Conservation (phyloP, 2,797 vertebrate genomes). For the Picus viridis region DNA sequence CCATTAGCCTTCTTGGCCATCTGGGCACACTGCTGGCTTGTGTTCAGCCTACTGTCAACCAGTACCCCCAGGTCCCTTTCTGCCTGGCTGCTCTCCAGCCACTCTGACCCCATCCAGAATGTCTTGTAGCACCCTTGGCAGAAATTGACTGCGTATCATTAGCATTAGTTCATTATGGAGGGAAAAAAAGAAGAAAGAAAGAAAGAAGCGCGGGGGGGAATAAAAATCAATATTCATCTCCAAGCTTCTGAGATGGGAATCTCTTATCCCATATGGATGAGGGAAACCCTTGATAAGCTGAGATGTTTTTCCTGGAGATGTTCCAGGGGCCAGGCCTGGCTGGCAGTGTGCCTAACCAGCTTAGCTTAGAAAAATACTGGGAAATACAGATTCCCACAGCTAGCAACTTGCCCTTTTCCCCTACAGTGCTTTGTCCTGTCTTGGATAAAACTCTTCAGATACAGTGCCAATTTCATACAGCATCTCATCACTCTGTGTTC, state of each 20-base stretch:
- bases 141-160: neutral
- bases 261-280: neutral
- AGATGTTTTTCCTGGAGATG: conserved; percentile 26
- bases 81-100: no score
- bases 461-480: neutral
- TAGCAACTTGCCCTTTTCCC: neutral
- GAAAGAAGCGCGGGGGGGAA: no score
- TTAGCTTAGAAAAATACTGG: neutral
- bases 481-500: neutral
- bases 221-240: conserved; percentile 10
- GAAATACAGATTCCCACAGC: neutral
- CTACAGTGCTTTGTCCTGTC: neutral
- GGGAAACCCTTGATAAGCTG: conserved; percentile 29
- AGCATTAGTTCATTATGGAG: neutral
- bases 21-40: no score
- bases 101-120: neutral
- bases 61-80: no score
- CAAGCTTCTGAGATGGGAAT: conserved; percentile 9
- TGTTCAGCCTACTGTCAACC: no score
- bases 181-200: neutral
- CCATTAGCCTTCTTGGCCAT: no score
- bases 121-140: neutral
- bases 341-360: conserved; percentile 30
- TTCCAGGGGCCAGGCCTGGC: conserved; percentile 18
- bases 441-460: neutral